Base-by-base conservation (phyloP, 2,113 vertebrate genomes). In the Pomatostomus ruficeps region DNA sequence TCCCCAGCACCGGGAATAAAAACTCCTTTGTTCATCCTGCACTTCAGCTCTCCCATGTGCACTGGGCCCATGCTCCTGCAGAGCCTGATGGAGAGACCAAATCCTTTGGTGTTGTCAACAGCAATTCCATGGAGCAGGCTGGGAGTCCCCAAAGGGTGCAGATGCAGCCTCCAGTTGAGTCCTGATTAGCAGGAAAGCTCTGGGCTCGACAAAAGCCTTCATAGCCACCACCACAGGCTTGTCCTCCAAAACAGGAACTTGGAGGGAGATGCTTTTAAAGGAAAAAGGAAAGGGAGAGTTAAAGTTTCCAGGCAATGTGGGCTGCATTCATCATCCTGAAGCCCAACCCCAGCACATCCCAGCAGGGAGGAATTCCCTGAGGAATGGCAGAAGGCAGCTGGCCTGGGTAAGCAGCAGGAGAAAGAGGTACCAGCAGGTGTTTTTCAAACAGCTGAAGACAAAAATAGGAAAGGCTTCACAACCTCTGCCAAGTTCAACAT, bases 391-490 rank as follows among this genome's bases (percentile, higher is more conserved):
- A 48, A 71, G 57, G 28, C 65, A 91, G 43, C 33, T 77, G 86
- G 35, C 12, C 43, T 58, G 51, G 31, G 46, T 55, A 42, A 81
- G 61, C 46, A 74, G 75, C 66, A 88, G 59, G 10, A 70, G 51
- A 21, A 28, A 31, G 36, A 71, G 3, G n/a, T 45, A 42, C 40
- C 20, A 91, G 71, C 54, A 71, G 33, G 25, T 49, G 28, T n/a
- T 61, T 62, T 82, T 72, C 52, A 74, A 58, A 86, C 36, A 96
- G 63, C 48, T 76, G 48, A 58, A 89, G 72, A 22, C 20, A 83
- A 45, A 82, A 75, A 29, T 7, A 62, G 43, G 52, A 29, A 71
- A 75, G 52, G 18, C 42, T 66, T 74, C 24, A 55, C 35, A 78
- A 62, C 6, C 22, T 58, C 36, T 72, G 43, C 26, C 72, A 84